Evolutionary conservation across 2,797 vertebrate species (phyloP).

Genomic region (Pterois miles): DNA sequence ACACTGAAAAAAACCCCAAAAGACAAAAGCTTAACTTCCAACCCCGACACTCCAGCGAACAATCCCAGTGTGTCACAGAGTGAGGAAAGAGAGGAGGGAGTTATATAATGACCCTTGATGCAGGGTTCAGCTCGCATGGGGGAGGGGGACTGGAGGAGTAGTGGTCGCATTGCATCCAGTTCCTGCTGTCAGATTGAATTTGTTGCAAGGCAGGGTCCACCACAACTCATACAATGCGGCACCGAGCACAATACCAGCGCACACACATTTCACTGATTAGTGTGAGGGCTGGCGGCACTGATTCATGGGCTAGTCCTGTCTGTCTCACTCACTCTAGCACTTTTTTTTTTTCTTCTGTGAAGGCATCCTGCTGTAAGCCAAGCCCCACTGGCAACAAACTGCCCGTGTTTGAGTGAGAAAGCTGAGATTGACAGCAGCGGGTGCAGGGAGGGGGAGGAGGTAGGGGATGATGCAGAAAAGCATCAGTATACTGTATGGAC

Average conservation of each 20-base stretch:
- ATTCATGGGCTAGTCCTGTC: constrained; percentile 57
- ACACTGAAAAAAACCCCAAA: constrained; percentile 2
- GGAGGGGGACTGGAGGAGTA: constrained; percentile 50
- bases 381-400: constrained; percentile 16
- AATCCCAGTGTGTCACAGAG: constrained; percentile 56
- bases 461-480: not conserved
- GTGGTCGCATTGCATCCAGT: constrained; percentile 66
- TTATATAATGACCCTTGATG: constrained; percentile 73
- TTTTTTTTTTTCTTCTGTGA: constrained; percentile 24
- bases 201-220: constrained; percentile 66
- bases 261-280: constrained; percentile 55
- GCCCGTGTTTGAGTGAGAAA: constrained; percentile 22
- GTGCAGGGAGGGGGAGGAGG: not conserved
- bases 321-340: constrained; percentile 42
- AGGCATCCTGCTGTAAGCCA: constrained; percentile 21
- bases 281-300: constrained; percentile 55
- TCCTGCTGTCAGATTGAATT: constrained; percentile 78
- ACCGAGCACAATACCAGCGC: constrained; percentile 20
- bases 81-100: constrained; percentile 32
- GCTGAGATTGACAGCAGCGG: constrained; percentile 36
- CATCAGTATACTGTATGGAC: constrained; percentile 15
- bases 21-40: constrained; percentile 61
- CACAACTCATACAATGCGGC: constrained; percentile 62
- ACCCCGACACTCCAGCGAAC: constrained; percentile 43
- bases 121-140: constrained; percentile 56